A percentile compares a stretch with the other conserved stretches of the same genome.
phyloP scores from a whole-genome alignment of 2,888 invertebrate genomes.

The Lasioglossum malachurum region DNA sequence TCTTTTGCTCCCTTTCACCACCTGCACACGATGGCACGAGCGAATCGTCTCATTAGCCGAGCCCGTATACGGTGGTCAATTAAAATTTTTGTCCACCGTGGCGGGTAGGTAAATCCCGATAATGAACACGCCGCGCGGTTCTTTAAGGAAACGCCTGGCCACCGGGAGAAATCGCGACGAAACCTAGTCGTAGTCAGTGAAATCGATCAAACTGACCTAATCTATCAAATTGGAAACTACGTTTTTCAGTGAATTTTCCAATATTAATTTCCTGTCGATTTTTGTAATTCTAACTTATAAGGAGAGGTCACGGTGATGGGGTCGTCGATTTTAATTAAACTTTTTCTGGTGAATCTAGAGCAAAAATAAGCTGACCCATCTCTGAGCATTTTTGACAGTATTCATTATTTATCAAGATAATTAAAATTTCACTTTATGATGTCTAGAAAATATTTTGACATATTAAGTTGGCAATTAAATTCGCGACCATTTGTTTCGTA shows the following conservation, averaged over 20 bases:
- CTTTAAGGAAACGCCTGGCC: slow-evolving; percentile 33
- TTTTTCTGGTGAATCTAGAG: too few relatives aligned
- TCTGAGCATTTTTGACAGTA: too few relatives aligned
- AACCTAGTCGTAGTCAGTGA: not conserved
- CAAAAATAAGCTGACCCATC: too few relatives aligned
- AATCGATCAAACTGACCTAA: not conserved
- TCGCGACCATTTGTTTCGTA: too few relatives aligned
- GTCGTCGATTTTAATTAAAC: too few relatives aligned
- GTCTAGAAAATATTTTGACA: too few relatives aligned
- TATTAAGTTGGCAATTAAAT: too few relatives aligned
- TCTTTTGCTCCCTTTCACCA: slow-evolving; percentile 69
- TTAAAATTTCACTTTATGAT: too few relatives aligned
- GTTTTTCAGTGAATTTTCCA: not conserved
- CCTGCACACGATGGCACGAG: slow-evolving; percentile 65
- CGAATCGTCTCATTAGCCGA: slow-evolving; percentile 77
- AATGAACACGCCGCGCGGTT: slow-evolving; percentile 61
- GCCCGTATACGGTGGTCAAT: slow-evolving; percentile 76
- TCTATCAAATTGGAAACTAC: not conserved
- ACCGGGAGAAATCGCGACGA: slow-evolving; percentile 45
- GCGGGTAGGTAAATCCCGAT: slow-evolving; percentile 73
- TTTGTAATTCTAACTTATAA: too few relatives aligned
- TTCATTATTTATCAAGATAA: too few relatives aligned
- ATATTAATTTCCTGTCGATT: not conserved
- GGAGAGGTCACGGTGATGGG: too few relatives aligned
- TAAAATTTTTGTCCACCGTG: slow-evolving; percentile 74